Evolutionary conservation across 2,113 vertebrate genomes (phyloP).

Genomic region (Sinocyclocheilus maitianheensis): DNA sequence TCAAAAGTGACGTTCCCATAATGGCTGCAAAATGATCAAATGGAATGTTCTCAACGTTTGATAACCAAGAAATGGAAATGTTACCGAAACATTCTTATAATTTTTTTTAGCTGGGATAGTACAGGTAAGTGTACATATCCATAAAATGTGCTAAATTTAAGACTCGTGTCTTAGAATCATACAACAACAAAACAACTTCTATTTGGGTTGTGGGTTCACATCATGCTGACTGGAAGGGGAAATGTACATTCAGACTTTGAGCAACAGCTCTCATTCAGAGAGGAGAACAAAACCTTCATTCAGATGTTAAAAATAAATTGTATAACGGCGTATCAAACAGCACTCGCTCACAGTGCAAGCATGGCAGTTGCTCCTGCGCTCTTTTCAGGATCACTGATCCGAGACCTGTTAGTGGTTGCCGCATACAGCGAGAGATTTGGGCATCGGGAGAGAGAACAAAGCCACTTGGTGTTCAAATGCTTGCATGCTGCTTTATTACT

Average conservation of each 20-base stretch:
- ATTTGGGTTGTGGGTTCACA: background rate
- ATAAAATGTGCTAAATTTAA: too few species aligned
- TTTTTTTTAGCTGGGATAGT: too few species aligned
- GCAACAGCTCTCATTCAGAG: constrained; percentile 13
- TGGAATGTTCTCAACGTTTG: too few species aligned
- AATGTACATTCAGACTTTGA: background rate
- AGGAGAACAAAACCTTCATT: constrained; percentile 38
- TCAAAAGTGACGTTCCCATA: too few species aligned
- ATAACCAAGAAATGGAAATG: too few species aligned
- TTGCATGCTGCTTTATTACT: background rate
- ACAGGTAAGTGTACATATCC: too few species aligned
- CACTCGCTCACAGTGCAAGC: constrained; percentile 47
- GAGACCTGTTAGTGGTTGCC: constrained; percentile 51
- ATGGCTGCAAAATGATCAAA: too few species aligned
- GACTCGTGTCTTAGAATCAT: background rate
- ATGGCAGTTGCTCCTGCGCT: constrained; percentile 44
- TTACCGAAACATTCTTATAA: too few species aligned
- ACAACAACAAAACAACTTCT: background rate
- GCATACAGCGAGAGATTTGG: constrained; percentile 51
- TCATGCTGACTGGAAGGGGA: background rate
- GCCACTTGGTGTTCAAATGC: background rate
- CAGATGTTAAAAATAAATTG: constrained; percentile 47
- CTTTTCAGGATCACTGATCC: constrained; percentile 58
- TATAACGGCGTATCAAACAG: constrained; percentile 40
- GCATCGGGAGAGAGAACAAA: constrained; percentile 24